phyloP scores from a whole-genome alignment of 2,888 invertebrate species.

The Andricus curvator region DNA sequence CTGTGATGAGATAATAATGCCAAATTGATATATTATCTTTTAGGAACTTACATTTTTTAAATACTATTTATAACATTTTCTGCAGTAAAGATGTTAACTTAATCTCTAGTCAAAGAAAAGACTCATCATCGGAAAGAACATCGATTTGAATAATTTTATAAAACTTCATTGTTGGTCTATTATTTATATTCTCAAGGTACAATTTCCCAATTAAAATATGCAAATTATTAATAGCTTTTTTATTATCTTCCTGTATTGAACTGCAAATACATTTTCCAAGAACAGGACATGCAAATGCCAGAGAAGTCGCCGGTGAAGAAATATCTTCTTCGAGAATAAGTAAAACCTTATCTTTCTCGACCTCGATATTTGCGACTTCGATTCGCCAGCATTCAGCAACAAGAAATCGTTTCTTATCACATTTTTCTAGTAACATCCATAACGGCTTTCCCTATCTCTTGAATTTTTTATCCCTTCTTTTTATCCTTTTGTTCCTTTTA shows the following conservation, averaged over 20 bases:
- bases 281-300: not conserved
- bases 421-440: slow-evolving; percentile 3
- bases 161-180: not conserved
- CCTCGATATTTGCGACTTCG: slow-evolving; percentile 30
- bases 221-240: not conserved
- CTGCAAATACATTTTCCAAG: slow-evolving; percentile 6
- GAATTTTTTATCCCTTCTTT: not conserved
- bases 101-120: too few relatives aligned
- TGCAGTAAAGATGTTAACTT: too few relatives aligned
- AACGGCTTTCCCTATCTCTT: slow-evolving; percentile 26
- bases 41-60: not conserved
- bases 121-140: not conserved
- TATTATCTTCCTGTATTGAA: not conserved
- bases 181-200: not conserved
- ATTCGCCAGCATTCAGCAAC: slow-evolving; percentile 22
- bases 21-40: slow-evolving; percentile 1
- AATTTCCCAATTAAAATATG: not conserved
- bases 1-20: not conserved
- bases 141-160: not conserved
- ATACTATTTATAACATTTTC: not conserved
- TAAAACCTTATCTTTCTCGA: slow-evolving; percentile 18
- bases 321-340: slow-evolving; percentile 29
- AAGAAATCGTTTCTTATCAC: slow-evolving; percentile 1
- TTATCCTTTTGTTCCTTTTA: slow-evolving; percentile 6
- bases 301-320: not conserved